Evolutionary conservation across 2,797 vertebrate species (phyloP).

Genomic region (Crax fasciolata): DNA sequence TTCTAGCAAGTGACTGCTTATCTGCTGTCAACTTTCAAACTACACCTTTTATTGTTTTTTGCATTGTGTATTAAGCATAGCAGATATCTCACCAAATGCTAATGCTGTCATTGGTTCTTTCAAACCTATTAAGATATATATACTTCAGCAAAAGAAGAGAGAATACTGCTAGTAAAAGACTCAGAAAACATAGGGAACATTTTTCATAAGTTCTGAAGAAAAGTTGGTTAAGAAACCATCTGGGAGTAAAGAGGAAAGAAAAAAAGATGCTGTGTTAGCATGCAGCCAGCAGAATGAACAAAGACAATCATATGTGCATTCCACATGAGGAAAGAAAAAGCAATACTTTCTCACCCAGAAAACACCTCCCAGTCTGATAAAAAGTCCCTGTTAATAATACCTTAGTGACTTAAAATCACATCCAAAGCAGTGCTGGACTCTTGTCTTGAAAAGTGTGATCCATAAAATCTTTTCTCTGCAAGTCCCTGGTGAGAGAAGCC

Average conservation of each 20-base stretch:
- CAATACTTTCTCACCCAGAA: not conserved
- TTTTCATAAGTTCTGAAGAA: slow-evolving; percentile 5
- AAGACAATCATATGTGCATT: not conserved
- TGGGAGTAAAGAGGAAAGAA: slow-evolving; percentile 24
- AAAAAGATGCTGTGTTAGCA: slow-evolving; percentile 22
- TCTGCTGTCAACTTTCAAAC: not conserved
- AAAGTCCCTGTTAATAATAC: not conserved
- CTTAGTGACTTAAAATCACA: not conserved
- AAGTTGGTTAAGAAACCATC: slow-evolving; percentile 55
- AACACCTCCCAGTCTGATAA: not conserved
- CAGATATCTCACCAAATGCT: not conserved
- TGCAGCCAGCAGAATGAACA: not conserved
- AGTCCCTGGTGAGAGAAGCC: not conserved
- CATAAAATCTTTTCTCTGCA: not conserved
- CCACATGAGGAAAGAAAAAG: slow-evolving; percentile 27
- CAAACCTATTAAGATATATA: slow-evolving; percentile 1
- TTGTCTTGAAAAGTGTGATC: not conserved
- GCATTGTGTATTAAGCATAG: not conserved
- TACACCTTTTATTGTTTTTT: not conserved
- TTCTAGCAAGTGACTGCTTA: not conserved
- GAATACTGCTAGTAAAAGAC: not conserved
- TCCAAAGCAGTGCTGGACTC: not conserved
- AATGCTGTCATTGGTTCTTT: not conserved
- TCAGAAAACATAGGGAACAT: not conserved
- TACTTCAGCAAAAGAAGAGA: slow-evolving; percentile 26